Base-by-base conservation (phyloP, 2,113 vertebrate genomes). In the Cathartes aura region DNA sequence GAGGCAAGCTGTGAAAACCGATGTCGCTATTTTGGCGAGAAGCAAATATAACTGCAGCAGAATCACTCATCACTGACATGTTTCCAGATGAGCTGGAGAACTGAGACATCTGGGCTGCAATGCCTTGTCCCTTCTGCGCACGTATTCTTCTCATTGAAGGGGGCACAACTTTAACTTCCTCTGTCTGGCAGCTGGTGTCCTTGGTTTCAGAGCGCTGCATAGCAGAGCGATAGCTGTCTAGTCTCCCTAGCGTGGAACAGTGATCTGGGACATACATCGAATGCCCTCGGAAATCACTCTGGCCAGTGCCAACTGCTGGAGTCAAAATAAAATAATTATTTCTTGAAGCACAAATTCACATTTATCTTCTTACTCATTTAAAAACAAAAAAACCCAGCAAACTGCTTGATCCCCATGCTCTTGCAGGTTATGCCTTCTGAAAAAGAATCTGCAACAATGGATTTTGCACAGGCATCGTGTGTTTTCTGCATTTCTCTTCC, bases 121-220 rank as follows among this genome's bases (percentile, higher is more conserved):
- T 99, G 55, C 99, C 99, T 71, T 99, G 99, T 55, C 99, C 99
- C 83, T 98, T 99, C 95, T 99, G 99, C 0, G 99, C 99, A 30
- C 99, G 97, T 96, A 99, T 99, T 93, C 99, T 99, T 88, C 99
- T 98, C 98, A 99, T 98, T 2, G 99, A 99, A 20, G 99, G 99
- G 4, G 99, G 99, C 5, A 99, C 99, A 3, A 99, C 95, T 97
- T 99, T 99, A 48, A 99, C 96, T 18, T 99, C 99, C 89, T 99
- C 99, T 0, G 99, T 99, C 98, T 99, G 99, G 97, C 99, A 99
- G 98, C 99, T 98, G 29, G 99, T 99, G 95, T 99, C 99, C 97
- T 98, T 98, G 76, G 98, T 99, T 58, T 98, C 98, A 3, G 98
- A 99, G 74, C 97, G 98, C 56, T 98, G 98, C 59, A 98, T 92